phyloP scores from a whole-genome alignment of 2,888 invertebrate species.

The Palloptera scutellata region DNA sequence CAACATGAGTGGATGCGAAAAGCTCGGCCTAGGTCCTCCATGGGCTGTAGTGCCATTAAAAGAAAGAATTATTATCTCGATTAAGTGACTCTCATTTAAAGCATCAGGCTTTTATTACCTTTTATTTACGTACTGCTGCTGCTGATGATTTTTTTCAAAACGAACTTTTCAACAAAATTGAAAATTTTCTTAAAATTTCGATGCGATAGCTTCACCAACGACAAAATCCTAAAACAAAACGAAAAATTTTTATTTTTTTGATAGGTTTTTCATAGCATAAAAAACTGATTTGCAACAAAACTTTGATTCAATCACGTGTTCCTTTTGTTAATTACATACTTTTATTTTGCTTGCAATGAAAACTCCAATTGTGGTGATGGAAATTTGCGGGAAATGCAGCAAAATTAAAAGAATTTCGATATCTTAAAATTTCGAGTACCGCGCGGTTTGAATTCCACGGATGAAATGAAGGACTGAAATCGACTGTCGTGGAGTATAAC shows the following conservation, averaged over 20 bases:
- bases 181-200: conserved; percentile 24
- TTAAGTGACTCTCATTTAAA: too few species aligned
- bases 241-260: conserved; percentile 11
- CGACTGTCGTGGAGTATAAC: not conserved
- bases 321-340: not conserved
- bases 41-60: too few species aligned
- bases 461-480: conserved; percentile 13
- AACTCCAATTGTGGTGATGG: not conserved
- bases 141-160: conserved; percentile 13
- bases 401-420: not conserved
- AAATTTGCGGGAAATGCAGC: not conserved
- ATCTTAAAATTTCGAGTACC: conserved; percentile 2
- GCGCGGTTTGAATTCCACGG: conserved; percentile 13
- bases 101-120: too few species aligned
- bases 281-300: conserved; percentile 9
- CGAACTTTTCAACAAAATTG: conserved; percentile 29
- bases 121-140: too few species aligned
- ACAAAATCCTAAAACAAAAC: conserved; percentile 26
- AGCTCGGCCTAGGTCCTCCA: too few species aligned
- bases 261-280: conserved; percentile 19
- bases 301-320: not conserved
- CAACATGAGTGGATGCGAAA: too few species aligned
- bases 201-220: conserved; percentile 21
- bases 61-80: too few species aligned
- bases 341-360: conserved; percentile 3